Percentiles rank a stretch among this genome's conserved stretches.
These are phyloP conservation scores for Parthenolecanium corni DNA, from an alignment of 2,888 invertebrate genomes.

Conservation along the genomic window DNA sequence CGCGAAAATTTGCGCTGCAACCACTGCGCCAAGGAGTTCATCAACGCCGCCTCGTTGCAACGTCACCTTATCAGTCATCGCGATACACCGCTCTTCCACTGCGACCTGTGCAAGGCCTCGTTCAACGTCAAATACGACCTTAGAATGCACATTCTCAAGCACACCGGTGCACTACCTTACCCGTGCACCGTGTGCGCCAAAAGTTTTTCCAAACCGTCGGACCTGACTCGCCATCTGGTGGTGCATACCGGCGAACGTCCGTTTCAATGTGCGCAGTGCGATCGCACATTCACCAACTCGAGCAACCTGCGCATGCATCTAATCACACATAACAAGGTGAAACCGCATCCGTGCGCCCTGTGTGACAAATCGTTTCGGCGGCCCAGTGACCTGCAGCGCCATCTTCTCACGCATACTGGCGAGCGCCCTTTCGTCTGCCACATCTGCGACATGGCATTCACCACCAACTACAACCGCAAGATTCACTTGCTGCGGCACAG, in stretches of 20 bases:
- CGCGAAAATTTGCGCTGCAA: slow-evolving; percentile 26
- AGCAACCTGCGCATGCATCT: slow-evolving; percentile 33
- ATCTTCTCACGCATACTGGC: slow-evolving; percentile 35
- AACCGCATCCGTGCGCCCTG: slow-evolving; percentile 32
- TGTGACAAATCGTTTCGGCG: slow-evolving; percentile 34
- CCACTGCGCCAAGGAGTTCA: slow-evolving; percentile 30
- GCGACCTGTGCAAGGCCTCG: slow-evolving; percentile 31
- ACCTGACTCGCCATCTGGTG: slow-evolving; percentile 32
- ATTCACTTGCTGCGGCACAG: slow-evolving; percentile 34
- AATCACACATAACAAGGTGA: slow-evolving; percentile 32
- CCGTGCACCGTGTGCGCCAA: slow-evolving; percentile 32
- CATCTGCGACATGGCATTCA: slow-evolving; percentile 34
- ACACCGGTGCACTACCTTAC: slow-evolving; percentile 31
- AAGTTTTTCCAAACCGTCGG: slow-evolving; percentile 32
- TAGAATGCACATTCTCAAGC: slow-evolving; percentile 32
- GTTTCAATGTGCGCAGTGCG: slow-evolving; percentile 31
- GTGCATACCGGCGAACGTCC: slow-evolving; percentile 33
- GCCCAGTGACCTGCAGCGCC: slow-evolving; percentile 32
- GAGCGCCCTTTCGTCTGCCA: slow-evolving; percentile 35
- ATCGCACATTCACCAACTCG: slow-evolving; percentile 32
- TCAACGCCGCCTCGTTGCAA: slow-evolving; percentile 30
- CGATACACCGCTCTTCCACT: slow-evolving; percentile 31
- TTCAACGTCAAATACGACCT: slow-evolving; percentile 32
- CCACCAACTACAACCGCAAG: slow-evolving; percentile 34
- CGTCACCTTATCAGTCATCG: slow-evolving; percentile 30